phyloP scores from a whole-genome alignment of 2,888 invertebrate species.

The Cabera pusaria region DNA sequence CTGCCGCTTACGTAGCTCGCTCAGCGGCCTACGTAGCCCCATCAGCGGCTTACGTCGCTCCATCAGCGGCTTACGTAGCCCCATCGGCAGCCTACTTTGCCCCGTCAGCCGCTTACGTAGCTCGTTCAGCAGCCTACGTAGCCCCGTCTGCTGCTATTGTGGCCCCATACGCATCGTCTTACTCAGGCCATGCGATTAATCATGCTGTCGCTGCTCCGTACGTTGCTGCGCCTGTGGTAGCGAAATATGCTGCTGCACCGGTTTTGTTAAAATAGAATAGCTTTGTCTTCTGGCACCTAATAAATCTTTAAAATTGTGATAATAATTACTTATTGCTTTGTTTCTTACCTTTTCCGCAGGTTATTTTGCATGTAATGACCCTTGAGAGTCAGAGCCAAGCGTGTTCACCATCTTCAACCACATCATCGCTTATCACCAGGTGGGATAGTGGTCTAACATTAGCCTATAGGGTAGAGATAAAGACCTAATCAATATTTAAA shows the following conservation, averaged over 20 bases:
- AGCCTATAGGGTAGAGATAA: too few relatives aligned
- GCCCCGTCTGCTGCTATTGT: slow-evolving; percentile 11
- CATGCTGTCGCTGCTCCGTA: slow-evolving; percentile 20
- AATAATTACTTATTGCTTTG: too few relatives aligned
- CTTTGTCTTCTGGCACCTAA: too few relatives aligned
- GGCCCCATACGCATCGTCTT: slow-evolving; percentile 23
- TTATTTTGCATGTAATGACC: too few relatives aligned
- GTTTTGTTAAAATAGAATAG: background rate
- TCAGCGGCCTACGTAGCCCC: slow-evolving; percentile 2
- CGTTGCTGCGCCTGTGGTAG: slow-evolving; percentile 12
- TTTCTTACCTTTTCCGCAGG: too few relatives aligned
- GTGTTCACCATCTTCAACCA: too few relatives aligned
- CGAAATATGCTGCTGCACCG: slow-evolving; percentile 8
- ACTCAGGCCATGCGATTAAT: slow-evolving; percentile 20
- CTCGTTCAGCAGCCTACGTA: slow-evolving; percentile 14
- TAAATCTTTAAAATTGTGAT: too few relatives aligned
- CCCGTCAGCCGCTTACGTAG: slow-evolving; percentile 12
- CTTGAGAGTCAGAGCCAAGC: too few relatives aligned
- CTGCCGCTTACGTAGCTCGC: slow-evolving; percentile 14
- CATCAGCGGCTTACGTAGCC: slow-evolving; percentile 14
- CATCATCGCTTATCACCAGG: too few relatives aligned
- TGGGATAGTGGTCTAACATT: too few relatives aligned
- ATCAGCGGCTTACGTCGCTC: slow-evolving; percentile 12
- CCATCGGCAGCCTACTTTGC: slow-evolving; percentile 6
- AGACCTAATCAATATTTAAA: too few relatives aligned